phyloP scores from a whole-genome alignment of 2,113 vertebrate genomes.

The Nothocercus nigrocapillus region DNA sequence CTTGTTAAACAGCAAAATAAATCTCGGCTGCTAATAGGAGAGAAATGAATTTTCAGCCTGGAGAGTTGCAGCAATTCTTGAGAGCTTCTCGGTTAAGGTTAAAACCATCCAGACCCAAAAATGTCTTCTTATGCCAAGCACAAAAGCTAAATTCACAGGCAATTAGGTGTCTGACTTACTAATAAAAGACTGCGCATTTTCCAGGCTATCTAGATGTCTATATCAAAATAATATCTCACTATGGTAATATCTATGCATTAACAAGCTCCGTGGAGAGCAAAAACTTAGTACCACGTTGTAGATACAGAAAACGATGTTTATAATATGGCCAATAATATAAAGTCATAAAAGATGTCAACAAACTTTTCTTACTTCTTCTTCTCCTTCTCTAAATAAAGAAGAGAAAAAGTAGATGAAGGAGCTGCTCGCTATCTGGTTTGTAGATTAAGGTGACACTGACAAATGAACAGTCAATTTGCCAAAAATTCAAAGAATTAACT shows the following conservation, averaged over 20 bases:
- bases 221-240: not conserved
- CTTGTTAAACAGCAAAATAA: constrained; percentile 52
- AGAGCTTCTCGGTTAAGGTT: not conserved
- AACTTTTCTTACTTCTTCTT: not conserved
- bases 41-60: constrained; percentile 10
- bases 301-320: not conserved
- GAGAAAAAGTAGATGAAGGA: not conserved
- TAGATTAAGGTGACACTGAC: constrained; percentile 35
- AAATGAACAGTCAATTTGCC: constrained; percentile 36
- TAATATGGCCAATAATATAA: not conserved
- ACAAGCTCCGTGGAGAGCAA: not conserved
- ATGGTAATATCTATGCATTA: not conserved
- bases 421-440: constrained; percentile 11
- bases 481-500: constrained; percentile 50
- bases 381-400: not conserved
- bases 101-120: not conserved
- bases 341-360: not conserved
- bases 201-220: not conserved
- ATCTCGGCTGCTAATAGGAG: constrained; percentile 33
- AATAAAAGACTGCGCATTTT: not conserved
- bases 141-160: not conserved
- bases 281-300: not conserved
- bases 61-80: not conserved
- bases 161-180: not conserved
- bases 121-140: not conserved